These are phyloP conservation scores for Apodemus speciosus DNA, from an alignment of 2,113 vertebrate species.

Conservation along the genomic window DNA sequence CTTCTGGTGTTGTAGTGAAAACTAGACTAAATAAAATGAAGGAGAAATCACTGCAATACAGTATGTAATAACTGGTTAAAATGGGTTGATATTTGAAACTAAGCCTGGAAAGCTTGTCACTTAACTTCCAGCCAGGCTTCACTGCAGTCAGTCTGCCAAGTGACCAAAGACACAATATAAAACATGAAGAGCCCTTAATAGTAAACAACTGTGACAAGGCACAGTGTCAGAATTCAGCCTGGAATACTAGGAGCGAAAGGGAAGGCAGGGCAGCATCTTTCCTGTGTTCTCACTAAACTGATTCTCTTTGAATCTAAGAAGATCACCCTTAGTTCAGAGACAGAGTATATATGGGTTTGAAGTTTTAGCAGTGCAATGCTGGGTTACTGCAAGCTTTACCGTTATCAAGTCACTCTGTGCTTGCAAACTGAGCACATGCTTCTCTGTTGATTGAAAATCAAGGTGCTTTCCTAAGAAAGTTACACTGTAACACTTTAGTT, in stretches of 20 bases:
- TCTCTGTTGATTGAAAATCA: constrained; percentile 1
- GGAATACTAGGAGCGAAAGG: neutral
- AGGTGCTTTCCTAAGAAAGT: neutral
- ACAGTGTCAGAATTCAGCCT: neutral
- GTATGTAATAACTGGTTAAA: neutral
- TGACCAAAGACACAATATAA: neutral
- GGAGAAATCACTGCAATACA: neutral
- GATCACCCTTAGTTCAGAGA: neutral
- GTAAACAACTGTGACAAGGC: neutral
- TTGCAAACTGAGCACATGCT: neutral
- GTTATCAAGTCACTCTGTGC: neutral
- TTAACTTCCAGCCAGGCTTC: neutral
- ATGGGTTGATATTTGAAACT: constrained; percentile 2
- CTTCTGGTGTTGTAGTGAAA: constrained; percentile 27
- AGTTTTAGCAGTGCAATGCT: neutral
- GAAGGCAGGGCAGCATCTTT: neutral
- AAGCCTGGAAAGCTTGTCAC: neutral
- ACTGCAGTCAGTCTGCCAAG: neutral
- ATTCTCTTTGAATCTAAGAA: neutral
- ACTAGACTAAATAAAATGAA: constrained; percentile 48
- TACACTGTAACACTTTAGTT: neutral
- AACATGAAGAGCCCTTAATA: neutral
- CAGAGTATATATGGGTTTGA: neutral
- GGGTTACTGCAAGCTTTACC: neutral
- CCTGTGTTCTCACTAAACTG: neutral